Base-by-base conservation (phyloP, 2,113 vertebrate species). In the Aegotheles bennettii region DNA sequence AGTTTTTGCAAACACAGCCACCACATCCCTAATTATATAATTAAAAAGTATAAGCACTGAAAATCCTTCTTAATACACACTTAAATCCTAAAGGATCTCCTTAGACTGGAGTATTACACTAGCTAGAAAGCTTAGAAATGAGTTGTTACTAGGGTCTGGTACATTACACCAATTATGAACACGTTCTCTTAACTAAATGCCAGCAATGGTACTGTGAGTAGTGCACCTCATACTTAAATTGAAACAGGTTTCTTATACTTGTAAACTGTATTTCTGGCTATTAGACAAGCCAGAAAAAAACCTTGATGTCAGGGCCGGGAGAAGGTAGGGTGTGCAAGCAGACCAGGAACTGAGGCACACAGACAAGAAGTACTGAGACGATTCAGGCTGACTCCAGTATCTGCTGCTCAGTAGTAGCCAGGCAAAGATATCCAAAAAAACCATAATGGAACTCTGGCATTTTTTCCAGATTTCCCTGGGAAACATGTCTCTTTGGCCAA, bases 361-460 rank as follows among this genome's bases (percentile, higher is more conserved):
- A 73, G 23, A 10, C 38, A 70, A 33, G 77, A 79, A 56, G 3
- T 24, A 42, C 45, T 36, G 53, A 54, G 36, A 11, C 18, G 24
- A 26, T 45, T 85, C 50, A 82, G 45, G 45, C 54, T 85, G 38
- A 65, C 15, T 83, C 29, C 26, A 25, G 28, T 50, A 53, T 57
- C 59, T 50, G 35, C 63, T 86, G 59, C 28, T 74, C 56, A 36
- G 31, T 11, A 40, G 43, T 35, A 93, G 45, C 19, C 84, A 87
- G 28, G 36, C 43, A 91, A 15, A 48, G n/a, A 67, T 35, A 56
- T 35, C 53, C 42, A 43, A 45, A 93, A 74, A 40, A 29, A 23
- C 3, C 0, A 0, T 57, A 51, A 54, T 56, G 43, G 25, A 92
- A 74, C 13, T 0, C 0, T 70, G 85, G 35, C 56, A 21, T 75